phyloP scores from a whole-genome alignment of 2,888 invertebrate species.

The Chymomyza fuscimana region DNA sequence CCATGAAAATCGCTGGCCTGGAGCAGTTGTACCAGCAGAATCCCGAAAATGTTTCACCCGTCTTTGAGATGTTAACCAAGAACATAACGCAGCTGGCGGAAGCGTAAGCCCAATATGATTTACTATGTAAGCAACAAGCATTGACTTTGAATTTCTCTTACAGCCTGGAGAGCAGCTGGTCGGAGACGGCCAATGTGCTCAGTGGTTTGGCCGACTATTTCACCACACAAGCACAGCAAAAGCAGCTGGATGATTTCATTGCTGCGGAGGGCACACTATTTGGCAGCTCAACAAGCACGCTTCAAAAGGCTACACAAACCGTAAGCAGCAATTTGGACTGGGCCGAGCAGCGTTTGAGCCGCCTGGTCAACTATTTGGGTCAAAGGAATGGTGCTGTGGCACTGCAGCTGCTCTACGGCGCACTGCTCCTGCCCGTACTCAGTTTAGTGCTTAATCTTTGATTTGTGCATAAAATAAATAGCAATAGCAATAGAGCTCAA shows the following conservation, averaged over 20 bases:
- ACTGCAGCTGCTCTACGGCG: not conserved
- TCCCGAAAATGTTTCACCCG: slow-evolving; percentile 70
- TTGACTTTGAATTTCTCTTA: slow-evolving; percentile 1
- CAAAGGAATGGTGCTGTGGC: slow-evolving; percentile 38
- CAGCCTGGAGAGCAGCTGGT: slow-evolving; percentile 67
- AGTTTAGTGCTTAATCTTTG: slow-evolving; percentile 34
- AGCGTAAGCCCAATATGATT: slow-evolving; percentile 54
- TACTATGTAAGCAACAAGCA: not conserved
- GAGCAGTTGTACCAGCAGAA: slow-evolving; percentile 81
- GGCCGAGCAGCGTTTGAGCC: slow-evolving; percentile 56
- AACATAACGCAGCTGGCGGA: slow-evolving; percentile 46
- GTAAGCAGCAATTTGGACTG: slow-evolving; percentile 71
- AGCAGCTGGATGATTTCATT: slow-evolving; percentile 48
- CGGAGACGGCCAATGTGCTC: slow-evolving; percentile 54
- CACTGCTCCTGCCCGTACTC: slow-evolving; percentile 18
- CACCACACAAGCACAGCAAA: slow-evolving; percentile 60
- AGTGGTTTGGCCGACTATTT: slow-evolving; percentile 60
- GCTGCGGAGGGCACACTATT: slow-evolving; percentile 44
- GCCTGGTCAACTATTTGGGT: slow-evolving; percentile 52
- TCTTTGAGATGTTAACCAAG: slow-evolving; percentile 54
- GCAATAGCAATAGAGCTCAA: slow-evolving; percentile 27
- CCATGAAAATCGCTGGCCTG: slow-evolving; percentile 57
- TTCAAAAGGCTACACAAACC: slow-evolving; percentile 53
- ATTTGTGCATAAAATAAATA: slow-evolving; percentile 12
- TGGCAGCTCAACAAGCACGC: slow-evolving; percentile 42